Evolutionary conservation across 2,888 invertebrate species (phyloP).

Genomic region (Orthonevra nobilis): DNA sequence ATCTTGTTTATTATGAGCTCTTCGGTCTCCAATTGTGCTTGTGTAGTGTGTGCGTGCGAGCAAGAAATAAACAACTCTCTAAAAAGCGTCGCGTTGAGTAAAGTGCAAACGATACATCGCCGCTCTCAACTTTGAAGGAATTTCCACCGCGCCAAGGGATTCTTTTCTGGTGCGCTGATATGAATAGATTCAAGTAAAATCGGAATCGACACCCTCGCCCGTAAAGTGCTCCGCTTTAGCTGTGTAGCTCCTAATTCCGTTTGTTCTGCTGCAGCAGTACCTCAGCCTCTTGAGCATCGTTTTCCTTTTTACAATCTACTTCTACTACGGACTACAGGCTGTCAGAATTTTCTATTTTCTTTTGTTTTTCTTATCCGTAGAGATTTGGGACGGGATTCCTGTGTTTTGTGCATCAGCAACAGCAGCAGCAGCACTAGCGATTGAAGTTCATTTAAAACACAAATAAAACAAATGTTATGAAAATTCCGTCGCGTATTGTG

Average conservation of each 20-base stretch:
- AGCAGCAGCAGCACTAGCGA: too few species aligned
- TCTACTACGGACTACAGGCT: constrained; percentile 36
- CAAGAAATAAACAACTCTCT: constrained; percentile 52
- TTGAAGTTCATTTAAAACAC: background rate
- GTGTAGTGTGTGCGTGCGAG: constrained; percentile 63
- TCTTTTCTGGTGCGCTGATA: constrained; percentile 56
- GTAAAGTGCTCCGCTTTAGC: constrained; percentile 16
- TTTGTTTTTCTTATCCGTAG: constrained; percentile 5
- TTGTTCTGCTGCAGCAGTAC: constrained; percentile 11
- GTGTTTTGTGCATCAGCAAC: constrained; percentile 20
- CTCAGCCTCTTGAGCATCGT: constrained; percentile 38
- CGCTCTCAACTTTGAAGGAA: constrained; percentile 55
- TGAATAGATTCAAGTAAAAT: constrained; percentile 36
- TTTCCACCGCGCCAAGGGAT: constrained; percentile 62
- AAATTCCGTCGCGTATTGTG: background rate
- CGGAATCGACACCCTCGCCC: constrained; percentile 47
- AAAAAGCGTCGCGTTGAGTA: constrained; percentile 25
- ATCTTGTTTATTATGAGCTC: constrained; percentile 60
- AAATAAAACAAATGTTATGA: background rate
- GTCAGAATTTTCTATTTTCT: constrained; percentile 42
- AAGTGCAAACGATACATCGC: constrained; percentile 46
- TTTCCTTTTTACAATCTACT: constrained; percentile 23
- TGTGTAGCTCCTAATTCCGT: too few species aligned
- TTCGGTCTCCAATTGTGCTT: too few species aligned
- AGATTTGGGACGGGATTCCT: constrained; percentile 14